A percentile compares a stretch with the other conserved stretches of the same genome.
Conservation (phyloP, 2,797 vertebrate species). For the Melanotaenia maccullochi region DNA sequence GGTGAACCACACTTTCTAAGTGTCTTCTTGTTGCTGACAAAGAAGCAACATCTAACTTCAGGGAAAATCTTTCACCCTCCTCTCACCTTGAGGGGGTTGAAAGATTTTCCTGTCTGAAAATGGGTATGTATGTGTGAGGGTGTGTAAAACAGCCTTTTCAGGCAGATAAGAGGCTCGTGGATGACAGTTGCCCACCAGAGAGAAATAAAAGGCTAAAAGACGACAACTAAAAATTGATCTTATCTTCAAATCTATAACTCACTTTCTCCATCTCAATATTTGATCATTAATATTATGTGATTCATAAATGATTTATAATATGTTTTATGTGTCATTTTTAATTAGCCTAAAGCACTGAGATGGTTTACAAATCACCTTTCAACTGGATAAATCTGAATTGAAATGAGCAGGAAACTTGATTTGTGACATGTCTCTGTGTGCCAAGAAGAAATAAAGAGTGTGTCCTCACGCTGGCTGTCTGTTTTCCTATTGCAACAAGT, state of each 20-base stretch:
- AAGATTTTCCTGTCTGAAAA: constrained; percentile 6
- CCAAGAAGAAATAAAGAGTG: constrained; percentile 12
- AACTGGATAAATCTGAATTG: background rate
- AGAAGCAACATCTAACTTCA: constrained; percentile 40
- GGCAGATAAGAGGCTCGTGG: constrained; percentile 36
- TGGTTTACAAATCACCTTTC: background rate
- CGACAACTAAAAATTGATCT: background rate
- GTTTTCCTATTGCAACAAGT: constrained; percentile 24
- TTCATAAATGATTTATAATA: background rate
- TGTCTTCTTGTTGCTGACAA: constrained; percentile 41
- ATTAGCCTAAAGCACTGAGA: background rate
- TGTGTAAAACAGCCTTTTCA: constrained; percentile 30
- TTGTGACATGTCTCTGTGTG: background rate
- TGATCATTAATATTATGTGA: background rate
- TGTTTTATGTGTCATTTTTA: background rate
- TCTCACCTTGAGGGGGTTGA: constrained; percentile 1
- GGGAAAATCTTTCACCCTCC: constrained; percentile 28
- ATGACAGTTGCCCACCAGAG: constrained; percentile 46
- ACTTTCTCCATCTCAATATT: background rate
- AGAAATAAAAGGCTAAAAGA: constrained; percentile 26
- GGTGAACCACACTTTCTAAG: constrained; percentile 13
- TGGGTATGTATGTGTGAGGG: background rate
- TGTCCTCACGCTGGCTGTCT: constrained; percentile 43
- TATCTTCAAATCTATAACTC: constrained; percentile 3
- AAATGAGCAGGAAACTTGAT: background rate